Evolutionary conservation across 1,140 invertebrate genomes (phyloP), one percentile per base, ranked within the genome.

Genomic region (Drosophila sp.): DNA sequence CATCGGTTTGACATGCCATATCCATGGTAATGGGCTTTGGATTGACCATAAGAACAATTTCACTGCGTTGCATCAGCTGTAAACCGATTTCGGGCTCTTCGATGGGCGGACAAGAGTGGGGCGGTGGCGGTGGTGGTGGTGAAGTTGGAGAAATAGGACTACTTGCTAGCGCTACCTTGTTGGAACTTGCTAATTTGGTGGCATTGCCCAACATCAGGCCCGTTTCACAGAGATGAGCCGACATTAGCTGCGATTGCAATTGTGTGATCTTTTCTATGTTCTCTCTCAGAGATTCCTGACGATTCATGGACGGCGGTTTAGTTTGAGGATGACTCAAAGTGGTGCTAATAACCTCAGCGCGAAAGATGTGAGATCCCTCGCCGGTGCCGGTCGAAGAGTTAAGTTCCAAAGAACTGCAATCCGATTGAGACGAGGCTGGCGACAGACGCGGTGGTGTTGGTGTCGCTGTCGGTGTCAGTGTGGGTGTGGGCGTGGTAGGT

Each of bases 1-100:
- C 92, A 71, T 95, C 94, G 0, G 95, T 95, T 78, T 95, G 95
- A 11, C 94, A 95, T 6, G 94, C 93, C n/a, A 93, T 94, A 79
- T 95, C 95, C 58, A 90, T 94, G 2, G 94, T 95, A 3, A 92
- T 81, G 1, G 94, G 92, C 4, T 93, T 77, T 0, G 94, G 90
- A 74, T 94, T 95, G 0, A 95, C 94, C 50, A 94, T 92, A 1
- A 95, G 87, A 23, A 95, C 92, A 1, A 95, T 92, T 80, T 95
- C 94, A 55, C 94, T 94, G 64, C 94, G 92, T 78, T 95, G 94
- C 61, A 95, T 92, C 60, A 95, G 72, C 58, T 94, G 93, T 30
- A 95, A 66, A 3, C 79, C 35, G 8, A 38, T 73, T 30, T 67
- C 70, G 17, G 56, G 11, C 5, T 66, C 78, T 30, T 4, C 55